Evolutionary conservation across 2,888 invertebrate species (phyloP).

Genomic region (Clivina fossor): DNA sequence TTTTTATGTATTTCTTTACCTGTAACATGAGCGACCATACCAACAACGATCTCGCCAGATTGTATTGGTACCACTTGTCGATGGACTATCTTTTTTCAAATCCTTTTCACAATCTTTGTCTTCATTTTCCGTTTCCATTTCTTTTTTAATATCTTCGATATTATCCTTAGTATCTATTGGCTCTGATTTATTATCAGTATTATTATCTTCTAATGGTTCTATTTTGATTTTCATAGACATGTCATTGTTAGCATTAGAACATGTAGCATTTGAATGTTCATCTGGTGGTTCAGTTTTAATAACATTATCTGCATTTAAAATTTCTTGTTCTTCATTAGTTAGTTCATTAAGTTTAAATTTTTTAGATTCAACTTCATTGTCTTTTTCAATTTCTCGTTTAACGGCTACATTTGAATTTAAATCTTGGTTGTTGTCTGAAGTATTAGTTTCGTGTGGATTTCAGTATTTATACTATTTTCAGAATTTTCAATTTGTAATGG

Average conservation of each 20-base stretch:
- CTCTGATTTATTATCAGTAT: not conserved
- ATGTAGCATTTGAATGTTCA: no score
- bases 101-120: conserved; percentile 1
- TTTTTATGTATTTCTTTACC: conserved; percentile 52
- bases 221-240: no score
- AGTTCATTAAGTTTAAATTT: no score
- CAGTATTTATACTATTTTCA: conserved; percentile 3
- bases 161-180: conserved; percentile 6
- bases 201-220: not conserved
- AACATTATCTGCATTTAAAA: no score
- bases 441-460: conserved; percentile 5
- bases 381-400: no score
- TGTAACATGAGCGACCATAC: conserved; percentile 65
- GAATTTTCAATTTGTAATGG: conserved; percentile 48
- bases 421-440: no score
- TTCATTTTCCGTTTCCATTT: not conserved
- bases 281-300: no score
- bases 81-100: conserved; percentile 21
- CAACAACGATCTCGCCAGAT: conserved; percentile 59
- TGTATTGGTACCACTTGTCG: conserved; percentile 32
- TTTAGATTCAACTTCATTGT: no score
- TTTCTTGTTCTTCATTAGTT: no score
- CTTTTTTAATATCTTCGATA: conserved; percentile 11
- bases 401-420: no score
- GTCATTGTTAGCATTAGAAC: no score